These are phyloP conservation scores for Cercopithecus mona DNA, from an alignment of 2,113 vertebrate genomes.

Conservation along the genomic window DNA sequence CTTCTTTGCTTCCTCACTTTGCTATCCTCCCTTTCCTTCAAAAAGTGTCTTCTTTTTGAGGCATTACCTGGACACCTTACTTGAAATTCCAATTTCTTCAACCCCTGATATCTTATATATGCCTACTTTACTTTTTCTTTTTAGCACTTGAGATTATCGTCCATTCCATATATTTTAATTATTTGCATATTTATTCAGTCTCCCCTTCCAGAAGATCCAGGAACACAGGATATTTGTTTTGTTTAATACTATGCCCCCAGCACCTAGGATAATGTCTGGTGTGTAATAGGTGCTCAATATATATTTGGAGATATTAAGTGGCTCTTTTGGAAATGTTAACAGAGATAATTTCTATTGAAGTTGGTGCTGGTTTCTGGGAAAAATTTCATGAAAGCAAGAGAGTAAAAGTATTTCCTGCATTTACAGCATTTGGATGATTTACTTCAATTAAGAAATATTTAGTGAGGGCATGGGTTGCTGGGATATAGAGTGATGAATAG, in stretches of 20 bases:
- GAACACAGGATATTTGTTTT: background rate
- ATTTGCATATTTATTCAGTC: background rate
- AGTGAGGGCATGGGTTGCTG: background rate
- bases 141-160: background rate
- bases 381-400: background rate
- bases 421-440: background rate
- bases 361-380: background rate
- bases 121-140: background rate
- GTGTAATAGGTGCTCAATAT: background rate
- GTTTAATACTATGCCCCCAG: background rate
- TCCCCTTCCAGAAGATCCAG: background rate
- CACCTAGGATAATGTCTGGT: background rate
- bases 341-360: background rate
- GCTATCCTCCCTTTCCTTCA: background rate
- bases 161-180: background rate
- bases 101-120: background rate
- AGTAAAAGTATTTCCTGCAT: background rate
- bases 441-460: background rate
- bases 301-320: background rate
- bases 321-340: background rate
- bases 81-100: background rate
- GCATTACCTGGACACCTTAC: background rate
- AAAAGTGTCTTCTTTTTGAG: background rate
- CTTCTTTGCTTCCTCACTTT: background rate
- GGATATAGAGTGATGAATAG: background rate